Percentiles rank a stretch among this genome's conserved stretches.
Conservation (phyloP, 2,888 invertebrate species). For the Conistra vaccinii region DNA sequence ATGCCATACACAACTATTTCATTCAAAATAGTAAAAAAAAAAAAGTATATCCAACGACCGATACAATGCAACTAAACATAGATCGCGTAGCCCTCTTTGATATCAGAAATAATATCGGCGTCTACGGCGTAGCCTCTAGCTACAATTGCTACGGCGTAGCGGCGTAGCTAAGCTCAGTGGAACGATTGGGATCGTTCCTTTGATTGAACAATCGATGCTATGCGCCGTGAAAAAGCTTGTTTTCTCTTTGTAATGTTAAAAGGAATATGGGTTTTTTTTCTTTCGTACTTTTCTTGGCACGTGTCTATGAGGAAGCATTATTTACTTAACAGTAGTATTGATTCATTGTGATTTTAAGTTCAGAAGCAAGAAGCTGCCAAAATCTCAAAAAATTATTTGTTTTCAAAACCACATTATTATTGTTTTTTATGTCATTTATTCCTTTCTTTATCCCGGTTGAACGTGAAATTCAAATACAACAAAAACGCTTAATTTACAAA, state of each 20-base stretch:
- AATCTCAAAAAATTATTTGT: background rate
- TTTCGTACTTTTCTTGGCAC: slow-evolving; percentile 11
- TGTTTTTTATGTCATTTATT: background rate
- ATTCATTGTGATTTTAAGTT: background rate
- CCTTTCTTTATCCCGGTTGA: background rate
- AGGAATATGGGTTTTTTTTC: slow-evolving; percentile 36
- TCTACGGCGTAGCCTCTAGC: slow-evolving; percentile 54
- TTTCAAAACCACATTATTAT: background rate
- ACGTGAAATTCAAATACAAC: background rate
- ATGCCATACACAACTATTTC: background rate
- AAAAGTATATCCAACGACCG: too few relatives aligned
- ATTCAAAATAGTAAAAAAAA: background rate
- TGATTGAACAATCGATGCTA: slow-evolving; percentile 60
- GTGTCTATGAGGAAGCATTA: background rate
- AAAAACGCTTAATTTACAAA: background rate
- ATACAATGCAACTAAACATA: slow-evolving; percentile 8
- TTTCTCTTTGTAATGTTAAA: slow-evolving; percentile 48
- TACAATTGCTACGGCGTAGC: slow-evolving; percentile 44
- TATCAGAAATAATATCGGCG: slow-evolving; percentile 40
- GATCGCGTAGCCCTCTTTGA: slow-evolving; percentile 7
- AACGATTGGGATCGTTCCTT: slow-evolving; percentile 51
- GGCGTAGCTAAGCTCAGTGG: slow-evolving; percentile 48
- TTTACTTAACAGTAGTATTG: background rate
- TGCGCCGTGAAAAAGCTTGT: slow-evolving; percentile 35
- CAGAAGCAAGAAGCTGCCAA: background rate